A percentile compares a stretch with the other conserved stretches of the same genome.
Conservation (phyloP, 1,140 invertebrate species). For the Zeugodacus cucurbitae region DNA sequence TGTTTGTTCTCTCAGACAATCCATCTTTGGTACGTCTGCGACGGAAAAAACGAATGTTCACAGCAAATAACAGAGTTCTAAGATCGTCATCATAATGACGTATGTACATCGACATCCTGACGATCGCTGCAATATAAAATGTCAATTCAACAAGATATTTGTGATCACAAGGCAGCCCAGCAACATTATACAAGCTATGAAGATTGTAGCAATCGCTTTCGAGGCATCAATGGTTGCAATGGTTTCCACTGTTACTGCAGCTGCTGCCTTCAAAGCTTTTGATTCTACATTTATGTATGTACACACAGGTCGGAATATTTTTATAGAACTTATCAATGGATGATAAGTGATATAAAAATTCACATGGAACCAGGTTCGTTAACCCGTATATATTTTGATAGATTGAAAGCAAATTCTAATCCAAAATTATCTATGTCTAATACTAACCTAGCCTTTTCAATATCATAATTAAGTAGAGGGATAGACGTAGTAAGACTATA, state of each 20-base stretch:
- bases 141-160: not conserved
- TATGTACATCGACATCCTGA: not conserved
- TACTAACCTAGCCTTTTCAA: too few species aligned
- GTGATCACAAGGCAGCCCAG: not conserved
- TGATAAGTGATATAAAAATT: not conserved
- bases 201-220: not conserved
- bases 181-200: not conserved
- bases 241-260: not conserved
- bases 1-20: not conserved
- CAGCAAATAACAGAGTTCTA: not conserved
- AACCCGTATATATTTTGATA: not conserved
- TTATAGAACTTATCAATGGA: constrained; percentile 29
- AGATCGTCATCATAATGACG: not conserved
- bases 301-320: not conserved
- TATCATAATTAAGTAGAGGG: too few species aligned
- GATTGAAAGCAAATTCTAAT: too few species aligned
- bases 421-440: too few species aligned
- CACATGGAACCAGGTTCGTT: not conserved
- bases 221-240: constrained; percentile 9
- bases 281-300: not conserved
- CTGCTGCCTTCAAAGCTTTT: not conserved
- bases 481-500: too few species aligned
- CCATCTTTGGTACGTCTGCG: constrained; percentile 19
- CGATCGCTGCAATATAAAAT: not conserved
- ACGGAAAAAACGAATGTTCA: not conserved